Base-by-base conservation (phyloP, 2,888 invertebrate species). In the Ectemnius cavifrons region DNA sequence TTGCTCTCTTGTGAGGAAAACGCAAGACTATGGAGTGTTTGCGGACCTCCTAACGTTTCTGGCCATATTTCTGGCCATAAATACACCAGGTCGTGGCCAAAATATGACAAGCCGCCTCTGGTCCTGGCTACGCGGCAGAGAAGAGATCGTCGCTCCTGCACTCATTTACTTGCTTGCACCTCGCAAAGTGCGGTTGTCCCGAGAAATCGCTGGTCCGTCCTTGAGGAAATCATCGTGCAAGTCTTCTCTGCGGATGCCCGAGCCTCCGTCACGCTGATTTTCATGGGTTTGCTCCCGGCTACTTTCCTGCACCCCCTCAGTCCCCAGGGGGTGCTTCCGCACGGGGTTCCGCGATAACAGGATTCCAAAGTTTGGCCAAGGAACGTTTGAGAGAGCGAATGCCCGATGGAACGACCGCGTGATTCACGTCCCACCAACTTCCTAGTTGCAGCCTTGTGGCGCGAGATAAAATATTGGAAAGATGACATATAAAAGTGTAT, bases 41-140 rank as follows among this genome's bases (percentile, higher is more conserved):
- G 84, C 81, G 81, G 87, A 89, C 86, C 86, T 87, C 88, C 89
- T 89, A 89, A 89, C 85, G 87, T 86, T 86, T 87, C 84, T 88
- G 88, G 82, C 85, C 90, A 89, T 90, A 89, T 87, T 89, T 87
- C 77, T 88, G 87, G 85, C 86, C 87, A 87, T 89, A 89, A 90
- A 89, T 89, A 88, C 87, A 87, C 84, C 84, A 79, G 76, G 75
- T 84, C 81, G 88, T 88, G 90, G 89, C 86, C 90, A 90, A 85
- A 87, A 88, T 89, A 89, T 88, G 87, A 88, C 87, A 85, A 86
- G 81, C 82, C 64, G 18, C 67, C 13, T 58, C 67, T 61, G 49
- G 11, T 8, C 18, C 11, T 45, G 23, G 23, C 4, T 37, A n/a
- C 14, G 60, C 58, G 20, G 0, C n/a, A n/a, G 28, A 18, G 27